A percentile compares a stretch with the other conserved stretches of the same genome.
phyloP scores from a whole-genome alignment of 2,113 vertebrate species.

The Toxotes jaculatrix region DNA sequence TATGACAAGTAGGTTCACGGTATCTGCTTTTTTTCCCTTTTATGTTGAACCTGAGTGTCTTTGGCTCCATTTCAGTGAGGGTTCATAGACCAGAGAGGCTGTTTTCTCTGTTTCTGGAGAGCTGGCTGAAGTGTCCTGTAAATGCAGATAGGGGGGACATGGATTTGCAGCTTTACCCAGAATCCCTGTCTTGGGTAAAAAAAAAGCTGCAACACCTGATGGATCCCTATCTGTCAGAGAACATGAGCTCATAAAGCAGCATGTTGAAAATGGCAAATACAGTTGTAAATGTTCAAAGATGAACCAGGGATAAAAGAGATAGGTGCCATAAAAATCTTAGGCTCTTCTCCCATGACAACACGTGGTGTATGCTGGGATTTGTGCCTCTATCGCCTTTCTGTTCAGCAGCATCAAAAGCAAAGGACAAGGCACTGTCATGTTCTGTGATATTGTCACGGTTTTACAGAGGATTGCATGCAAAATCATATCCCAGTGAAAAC shows the following conservation, averaged over 20 bases:
- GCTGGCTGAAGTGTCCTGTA: constrained; percentile 23
- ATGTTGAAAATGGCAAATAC: not conserved
- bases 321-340: not conserved
- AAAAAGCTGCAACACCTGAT: not conserved
- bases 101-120: constrained; percentile 30
- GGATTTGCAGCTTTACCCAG: constrained; percentile 4
- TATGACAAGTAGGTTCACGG: constrained; percentile 19
- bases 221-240: not conserved
- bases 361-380: not conserved
- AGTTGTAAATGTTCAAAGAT: not conserved
- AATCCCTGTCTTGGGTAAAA: constrained; percentile 24
- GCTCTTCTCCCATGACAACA: not conserved
- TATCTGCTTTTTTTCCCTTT: constrained; percentile 25
- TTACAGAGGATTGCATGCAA: not conserved
- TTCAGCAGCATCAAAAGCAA: constrained; percentile 8
- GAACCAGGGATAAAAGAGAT: not conserved
- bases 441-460: not conserved
- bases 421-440: not conserved
- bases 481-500: not conserved
- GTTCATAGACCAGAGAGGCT: constrained; percentile 30
- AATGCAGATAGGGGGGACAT: constrained; percentile 9
- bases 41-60: constrained; percentile 12
- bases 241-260: not conserved
- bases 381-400: not conserved
- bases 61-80: constrained; percentile 32